Evolutionary conservation across 1,140 invertebrate genomes (phyloP), one percentile per base, ranked within the genome.

Genomic region (Calosoma granatense): DNA sequence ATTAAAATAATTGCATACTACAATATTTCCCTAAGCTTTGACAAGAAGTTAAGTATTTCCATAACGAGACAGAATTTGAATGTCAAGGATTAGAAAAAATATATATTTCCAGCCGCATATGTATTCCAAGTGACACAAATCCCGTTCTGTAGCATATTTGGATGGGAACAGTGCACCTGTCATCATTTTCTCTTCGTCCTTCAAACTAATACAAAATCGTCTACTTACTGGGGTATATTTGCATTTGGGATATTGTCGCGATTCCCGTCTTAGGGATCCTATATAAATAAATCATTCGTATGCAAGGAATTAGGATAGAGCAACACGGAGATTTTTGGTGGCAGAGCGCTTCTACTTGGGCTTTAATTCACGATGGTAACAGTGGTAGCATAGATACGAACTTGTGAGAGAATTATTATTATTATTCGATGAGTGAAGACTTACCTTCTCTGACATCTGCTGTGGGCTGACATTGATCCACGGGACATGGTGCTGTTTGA

Each of bases 401-500:
- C 26, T n/a, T n/a, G 26, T 36, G n/a, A 6, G n/a, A 6, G 26
- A 36, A 36, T 36, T 36, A n/a, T n/a, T 36, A 36, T 9, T 36
- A 36, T 36, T 36, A 36, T n/a, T 36, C n/a, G n/a, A 9, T 36
- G 26, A 36, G 26, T 36, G 17, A 23, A 51, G 22, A 63, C 65
- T 65, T 63, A 70, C 70, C 70, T 66, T 71, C 70, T 57, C 63
- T 63, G 14, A 71, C 68, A 57, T 62, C 57, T 12, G 64, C 65
- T 2, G 68, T 64, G 14, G 66, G 63, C 65, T 74, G 76, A 65
- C 74, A 73, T 66, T 68, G 67, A 58, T 77, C 75, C 54, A 74
- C 72, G 57, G 74, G 67, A 65, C 78, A 80, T 58, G 76, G 71
- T 55, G 72, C 70, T 53, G 73, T 76, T 64, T 78, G 76, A 55